Evolutionary conservation across 1,140 invertebrate genomes (phyloP).

Genomic region (Grapholita molesta): DNA sequence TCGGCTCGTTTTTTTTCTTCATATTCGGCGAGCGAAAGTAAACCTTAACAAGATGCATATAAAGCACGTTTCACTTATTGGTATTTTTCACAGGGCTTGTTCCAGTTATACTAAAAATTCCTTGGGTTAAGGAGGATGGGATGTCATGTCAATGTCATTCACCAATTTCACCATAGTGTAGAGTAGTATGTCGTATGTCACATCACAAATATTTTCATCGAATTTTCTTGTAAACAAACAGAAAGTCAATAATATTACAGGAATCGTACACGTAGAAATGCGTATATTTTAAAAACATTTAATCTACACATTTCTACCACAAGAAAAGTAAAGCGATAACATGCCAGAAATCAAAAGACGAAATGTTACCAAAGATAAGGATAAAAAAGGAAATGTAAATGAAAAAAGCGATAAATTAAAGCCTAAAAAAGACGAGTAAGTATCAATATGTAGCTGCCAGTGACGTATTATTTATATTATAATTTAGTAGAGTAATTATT

Average conservation of each 20-base stretch:
- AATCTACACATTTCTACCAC: background rate
- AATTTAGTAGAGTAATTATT: background rate
- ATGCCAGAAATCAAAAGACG: conserved; percentile 34
- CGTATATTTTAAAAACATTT: background rate
- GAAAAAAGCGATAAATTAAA: background rate
- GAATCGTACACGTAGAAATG: background rate
- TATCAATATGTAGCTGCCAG: background rate
- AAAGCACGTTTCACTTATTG: too few relatives aligned
- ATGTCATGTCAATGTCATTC: background rate
- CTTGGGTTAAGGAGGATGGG: too few relatives aligned
- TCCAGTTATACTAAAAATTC: too few relatives aligned
- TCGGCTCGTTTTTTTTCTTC: too few relatives aligned
- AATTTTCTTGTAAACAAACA: background rate
- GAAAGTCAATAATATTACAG: background rate
- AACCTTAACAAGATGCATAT: too few relatives aligned
- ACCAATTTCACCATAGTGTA: too few relatives aligned
- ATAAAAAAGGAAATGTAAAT: conserved; percentile 6
- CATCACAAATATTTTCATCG: too few relatives aligned
- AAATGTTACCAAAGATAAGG: conserved; percentile 21
- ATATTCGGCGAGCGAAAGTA: too few relatives aligned
- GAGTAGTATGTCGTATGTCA: too few relatives aligned
- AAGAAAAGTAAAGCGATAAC: background rate
- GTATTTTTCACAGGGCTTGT: too few relatives aligned
- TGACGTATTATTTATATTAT: background rate
- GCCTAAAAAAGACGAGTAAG: background rate